Conservation (phyloP, 2,113 vertebrate species). For the Murina feae region DNA sequence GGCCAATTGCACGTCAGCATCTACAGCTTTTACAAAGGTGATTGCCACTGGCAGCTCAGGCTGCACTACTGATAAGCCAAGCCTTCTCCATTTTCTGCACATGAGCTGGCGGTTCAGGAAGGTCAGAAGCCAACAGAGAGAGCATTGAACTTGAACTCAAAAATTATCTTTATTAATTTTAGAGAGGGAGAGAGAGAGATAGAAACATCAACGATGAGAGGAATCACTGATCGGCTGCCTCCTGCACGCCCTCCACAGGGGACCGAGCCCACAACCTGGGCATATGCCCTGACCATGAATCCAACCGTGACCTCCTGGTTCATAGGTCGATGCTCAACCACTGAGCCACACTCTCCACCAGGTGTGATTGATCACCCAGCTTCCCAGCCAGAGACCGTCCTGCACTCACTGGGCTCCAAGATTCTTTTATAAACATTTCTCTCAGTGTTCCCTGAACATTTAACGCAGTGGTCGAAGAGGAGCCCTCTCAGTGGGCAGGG, state of each 20-base stretch:
- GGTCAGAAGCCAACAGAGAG: neutral
- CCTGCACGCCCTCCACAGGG: too few species aligned
- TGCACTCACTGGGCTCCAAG: neutral
- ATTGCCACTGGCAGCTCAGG: accelerated
- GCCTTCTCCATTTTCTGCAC: neutral
- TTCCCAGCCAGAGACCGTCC: neutral
- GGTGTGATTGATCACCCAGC: accelerated
- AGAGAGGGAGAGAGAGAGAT: too few species aligned
- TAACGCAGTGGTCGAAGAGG: constrained; percentile 52
- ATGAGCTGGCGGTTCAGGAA: neutral
- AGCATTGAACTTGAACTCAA: neutral
- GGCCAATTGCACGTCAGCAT: accelerated
- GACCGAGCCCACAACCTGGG: too few species aligned
- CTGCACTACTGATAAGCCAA: accelerated
- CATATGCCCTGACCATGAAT: too few species aligned
- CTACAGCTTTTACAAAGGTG: too few species aligned
- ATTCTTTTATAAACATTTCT: neutral
- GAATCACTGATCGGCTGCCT: too few species aligned
- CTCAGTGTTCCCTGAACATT: neutral
- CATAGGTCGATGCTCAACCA: too few species aligned
- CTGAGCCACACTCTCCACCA: neutral
- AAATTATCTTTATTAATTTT: too few species aligned
- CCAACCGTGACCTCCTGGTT: too few species aligned
- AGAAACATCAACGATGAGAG: too few species aligned
- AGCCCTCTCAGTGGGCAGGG: constrained; percentile 77